A percentile compares a stretch with the other conserved stretches of the same genome.
phyloP scores from a whole-genome alignment of 2,888 invertebrate genomes.

The Ichneumon xanthorius region DNA sequence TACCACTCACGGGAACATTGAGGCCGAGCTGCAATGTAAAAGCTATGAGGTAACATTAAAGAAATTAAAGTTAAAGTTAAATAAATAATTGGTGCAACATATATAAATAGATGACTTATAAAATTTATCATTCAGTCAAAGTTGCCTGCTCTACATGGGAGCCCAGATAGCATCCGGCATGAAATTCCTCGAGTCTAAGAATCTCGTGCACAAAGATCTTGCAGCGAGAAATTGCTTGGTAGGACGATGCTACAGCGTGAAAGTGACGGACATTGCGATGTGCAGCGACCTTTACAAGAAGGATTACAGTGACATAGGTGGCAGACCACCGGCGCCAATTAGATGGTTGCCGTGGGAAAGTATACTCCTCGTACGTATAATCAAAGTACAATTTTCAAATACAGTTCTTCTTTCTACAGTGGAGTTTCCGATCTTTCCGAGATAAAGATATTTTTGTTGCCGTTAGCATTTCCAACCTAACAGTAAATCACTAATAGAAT shows the following conservation, averaged over 20 bases:
- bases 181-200: slow-evolving; percentile 92
- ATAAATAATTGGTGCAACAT: not conserved
- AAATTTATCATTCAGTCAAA: slow-evolving; percentile 86
- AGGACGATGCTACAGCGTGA: slow-evolving; percentile 87
- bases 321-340: slow-evolving; percentile 88
- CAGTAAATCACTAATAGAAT: not conserved
- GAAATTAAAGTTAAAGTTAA: not conserved
- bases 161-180: slow-evolving; percentile 92
- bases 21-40: slow-evolving; percentile 83
- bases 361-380: slow-evolving; percentile 86
- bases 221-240: slow-evolving; percentile 90
- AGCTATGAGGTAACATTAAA: slow-evolving; percentile 80
- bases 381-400: not conserved
- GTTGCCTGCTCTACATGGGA: slow-evolving; percentile 90
- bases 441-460: slow-evolving; percentile 10
- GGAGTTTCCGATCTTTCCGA: slow-evolving; percentile 1
- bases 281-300: slow-evolving; percentile 88
- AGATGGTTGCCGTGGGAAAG: slow-evolving; percentile 90
- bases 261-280: slow-evolving; percentile 88
- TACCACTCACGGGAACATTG: slow-evolving; percentile 81
- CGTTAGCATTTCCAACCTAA: not conserved
- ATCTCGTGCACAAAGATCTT: slow-evolving; percentile 92
- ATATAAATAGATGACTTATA: not conserved
- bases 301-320: slow-evolving; percentile 88
- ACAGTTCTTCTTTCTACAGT: slow-evolving; percentile 12